phyloP scores from a whole-genome alignment of 2,113 vertebrate species.

The Forbesichthys papilliferus region DNA sequence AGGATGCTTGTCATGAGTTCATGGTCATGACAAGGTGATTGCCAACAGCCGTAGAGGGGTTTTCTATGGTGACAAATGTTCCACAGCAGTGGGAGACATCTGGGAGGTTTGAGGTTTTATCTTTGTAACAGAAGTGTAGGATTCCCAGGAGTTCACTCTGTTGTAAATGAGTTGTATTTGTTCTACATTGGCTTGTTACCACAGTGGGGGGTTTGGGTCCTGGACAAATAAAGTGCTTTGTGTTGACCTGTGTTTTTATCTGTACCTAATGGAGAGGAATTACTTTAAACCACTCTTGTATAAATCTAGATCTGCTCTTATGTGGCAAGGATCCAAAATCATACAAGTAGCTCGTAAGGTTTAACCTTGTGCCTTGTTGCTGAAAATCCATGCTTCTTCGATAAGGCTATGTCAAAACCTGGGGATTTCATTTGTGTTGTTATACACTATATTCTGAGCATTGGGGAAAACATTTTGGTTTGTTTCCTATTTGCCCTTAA shows the following conservation, averaged over 20 bases:
- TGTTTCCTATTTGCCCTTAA: slow-evolving; percentile 16
- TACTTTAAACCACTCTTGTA: slow-evolving; percentile 17
- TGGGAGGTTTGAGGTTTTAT: too few relatives aligned
- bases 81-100: too few relatives aligned
- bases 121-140: too few relatives aligned
- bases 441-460: slow-evolving; percentile 35
- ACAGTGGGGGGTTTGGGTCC: too few relatives aligned
- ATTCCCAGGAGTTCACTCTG: too few relatives aligned
- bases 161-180: too few relatives aligned
- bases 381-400: slow-evolving; percentile 36
- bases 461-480: background rate
- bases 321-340: slow-evolving; percentile 40
- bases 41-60: too few relatives aligned
- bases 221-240: slow-evolving; percentile 3
- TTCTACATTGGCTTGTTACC: too few relatives aligned
- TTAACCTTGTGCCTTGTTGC: slow-evolving; percentile 25
- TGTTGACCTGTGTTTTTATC: slow-evolving; percentile 8
- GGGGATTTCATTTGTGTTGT: slow-evolving; percentile 14
- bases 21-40: too few relatives aligned
- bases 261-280: slow-evolving; percentile 1
- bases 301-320: slow-evolving; percentile 17
- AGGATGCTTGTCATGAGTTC: background rate
- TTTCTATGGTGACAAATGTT: too few relatives aligned
- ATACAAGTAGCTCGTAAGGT: slow-evolving; percentile 25
- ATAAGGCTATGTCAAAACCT: slow-evolving; percentile 21